Evolutionary conservation across 37 sponge, comb jelly and placozoan genomes (phyloP).

Genomic region (Haliclona indistincta): DNA sequence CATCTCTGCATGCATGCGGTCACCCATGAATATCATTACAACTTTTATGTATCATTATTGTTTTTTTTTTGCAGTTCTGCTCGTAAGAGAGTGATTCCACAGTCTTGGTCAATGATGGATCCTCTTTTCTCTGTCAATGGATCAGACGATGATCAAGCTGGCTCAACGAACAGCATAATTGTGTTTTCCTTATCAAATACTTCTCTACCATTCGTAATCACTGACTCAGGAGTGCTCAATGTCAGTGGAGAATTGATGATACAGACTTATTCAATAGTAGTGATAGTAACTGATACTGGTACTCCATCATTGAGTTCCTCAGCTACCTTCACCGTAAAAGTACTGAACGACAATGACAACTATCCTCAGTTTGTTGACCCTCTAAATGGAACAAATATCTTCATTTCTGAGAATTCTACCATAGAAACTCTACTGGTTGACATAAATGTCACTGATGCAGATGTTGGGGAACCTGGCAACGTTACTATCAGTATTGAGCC

Average conservation of each 20-base stretch:
- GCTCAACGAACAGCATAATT: slow-evolving; percentile 17
- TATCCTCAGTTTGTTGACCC: slow-evolving; percentile 48
- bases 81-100: no score
- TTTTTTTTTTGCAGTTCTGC: no score
- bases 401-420: no score
- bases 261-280: slow-evolving; percentile 14
- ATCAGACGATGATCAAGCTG: slow-evolving; percentile 21
- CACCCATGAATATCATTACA: no score
- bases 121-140: slow-evolving; percentile 24
- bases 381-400: no score
- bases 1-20: no score
- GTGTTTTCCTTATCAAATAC: slow-evolving; percentile 16
- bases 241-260: slow-evolving; percentile 6
- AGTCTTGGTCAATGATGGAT: no score
- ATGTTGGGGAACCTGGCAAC: no score
- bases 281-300: slow-evolving; percentile 50
- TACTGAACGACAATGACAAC: slow-evolving; percentile 53
- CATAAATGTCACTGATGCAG: no score
- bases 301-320: slow-evolving; percentile 42
- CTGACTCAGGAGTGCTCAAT: slow-evolving; percentile 15
- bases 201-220: slow-evolving; percentile 40
- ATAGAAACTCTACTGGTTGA: no score
- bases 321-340: slow-evolving; percentile 29
- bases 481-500: no score
- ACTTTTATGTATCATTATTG: no score